A percentile compares a stretch with the other conserved stretches of the same genome.
phyloP scores from a whole-genome alignment of 2,797 vertebrate species.

The Sebastes trivittatus region DNA sequence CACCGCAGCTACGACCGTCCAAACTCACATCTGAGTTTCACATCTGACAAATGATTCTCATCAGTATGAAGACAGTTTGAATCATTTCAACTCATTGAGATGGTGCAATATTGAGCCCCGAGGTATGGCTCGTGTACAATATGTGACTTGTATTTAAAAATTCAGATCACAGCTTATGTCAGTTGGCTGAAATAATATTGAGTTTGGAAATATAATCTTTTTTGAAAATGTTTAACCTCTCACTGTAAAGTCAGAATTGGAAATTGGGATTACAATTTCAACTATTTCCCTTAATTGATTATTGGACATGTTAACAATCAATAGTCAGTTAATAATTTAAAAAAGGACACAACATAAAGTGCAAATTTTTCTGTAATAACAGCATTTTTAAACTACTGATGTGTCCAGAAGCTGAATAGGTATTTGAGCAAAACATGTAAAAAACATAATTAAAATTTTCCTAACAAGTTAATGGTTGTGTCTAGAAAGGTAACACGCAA shows the following conservation, averaged over 20 bases:
- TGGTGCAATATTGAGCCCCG: background rate
- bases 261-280: background rate
- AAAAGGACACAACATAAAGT: background rate
- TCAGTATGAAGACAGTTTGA: background rate
- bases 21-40: background rate
- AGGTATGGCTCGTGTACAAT: background rate
- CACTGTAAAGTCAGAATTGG: background rate
- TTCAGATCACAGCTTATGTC: background rate
- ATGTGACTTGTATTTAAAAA: background rate
- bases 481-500: too few relatives aligned
- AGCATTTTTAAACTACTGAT: background rate
- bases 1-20: background rate
- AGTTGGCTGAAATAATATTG: background rate
- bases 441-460: background rate
- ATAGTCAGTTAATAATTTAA: background rate
- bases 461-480: too few relatives aligned
- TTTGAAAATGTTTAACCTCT: background rate
- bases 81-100: background rate
- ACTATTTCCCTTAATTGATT: background rate
- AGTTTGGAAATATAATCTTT: background rate
- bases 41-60: background rate
- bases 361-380: background rate
- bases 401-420: too few relatives aligned
- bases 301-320: background rate
- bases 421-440: background rate